Evolutionary conservation across 2,113 vertebrate species (phyloP), one percentile per base, ranked within the genome.

Genomic region (Salminus brasiliensis): DNA sequence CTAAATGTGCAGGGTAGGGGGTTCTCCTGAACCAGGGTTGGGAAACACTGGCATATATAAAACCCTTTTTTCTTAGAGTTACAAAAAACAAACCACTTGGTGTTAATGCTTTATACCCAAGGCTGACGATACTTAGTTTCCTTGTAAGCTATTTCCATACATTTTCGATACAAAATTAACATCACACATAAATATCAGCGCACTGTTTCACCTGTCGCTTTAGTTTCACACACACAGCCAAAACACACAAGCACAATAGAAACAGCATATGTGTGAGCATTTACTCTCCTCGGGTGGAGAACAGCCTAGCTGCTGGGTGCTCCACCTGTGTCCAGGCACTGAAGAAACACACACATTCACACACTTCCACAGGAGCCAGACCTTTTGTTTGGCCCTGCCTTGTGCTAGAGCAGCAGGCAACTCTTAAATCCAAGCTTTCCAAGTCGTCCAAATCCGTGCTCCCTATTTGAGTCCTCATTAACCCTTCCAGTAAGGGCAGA

Each of bases 401-500:
- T 65, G 41, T 59, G 76, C 53, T 25, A 32, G 73, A 77, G 32
- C 62, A 76, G 83, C 72, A 57, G 80, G 76, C 18, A 69, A 15
- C 68, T 72, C 62, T 78, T 76, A 79, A 76, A 69, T 80, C 84
- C 75, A 47, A 43, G 45, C 63, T 81, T 63, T 83, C 78, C 79
- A 68, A 76, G 65, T 62, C n/a, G 53, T 77, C 39, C 69, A 73
- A 65, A 71, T 78, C 73, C 70, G 41, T 45, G 57, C 69, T 74
- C 55, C 70, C 67, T 73, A 66, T 65, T 69, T 41, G 23, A 79
- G 57, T 66, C 36, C 72, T 79, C 59, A 74, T 87, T 80, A 84
- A 75, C 65, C 76, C 74, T 82, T 85, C 63, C 60, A 73, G 67
- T n/a, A 66, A 70, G 55, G 36, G 73, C 83, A 85, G 76, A 78